Conservation (phyloP, 2,797 vertebrate species). For the Pseudomugil tenellus region DNA sequence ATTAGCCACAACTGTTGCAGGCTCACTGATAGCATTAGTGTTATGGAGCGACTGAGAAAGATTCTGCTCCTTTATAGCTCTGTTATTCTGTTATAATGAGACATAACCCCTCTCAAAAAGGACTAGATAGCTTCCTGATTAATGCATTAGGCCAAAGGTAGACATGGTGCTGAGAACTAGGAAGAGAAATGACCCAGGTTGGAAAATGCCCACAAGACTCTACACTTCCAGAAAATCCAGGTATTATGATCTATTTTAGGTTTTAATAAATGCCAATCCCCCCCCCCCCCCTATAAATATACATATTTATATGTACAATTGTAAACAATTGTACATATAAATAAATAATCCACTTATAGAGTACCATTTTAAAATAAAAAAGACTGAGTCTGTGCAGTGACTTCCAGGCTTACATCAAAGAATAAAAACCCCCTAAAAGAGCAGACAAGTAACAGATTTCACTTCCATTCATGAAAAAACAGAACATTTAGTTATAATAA, state of each 20-base stretch:
- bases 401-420: too few species aligned
- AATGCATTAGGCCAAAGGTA: conserved; percentile 41
- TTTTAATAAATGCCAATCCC: too few species aligned
- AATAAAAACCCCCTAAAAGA: too few species aligned
- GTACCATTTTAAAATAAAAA: not conserved
- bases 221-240: not conserved
- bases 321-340: not conserved
- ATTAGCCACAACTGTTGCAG: conserved; percentile 67
- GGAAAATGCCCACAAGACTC: conserved; percentile 11
- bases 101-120: conserved; percentile 60
- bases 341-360: not conserved
- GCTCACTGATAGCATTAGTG: conserved; percentile 65
- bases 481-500: too few species aligned
- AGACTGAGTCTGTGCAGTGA: not conserved
- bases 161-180: conserved; percentile 33
- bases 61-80: conserved; percentile 58
- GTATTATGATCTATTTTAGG: not conserved
- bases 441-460: too few species aligned
- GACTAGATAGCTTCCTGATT: conserved; percentile 53
- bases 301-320: too few species aligned
- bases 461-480: too few species aligned
- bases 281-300: too few species aligned
- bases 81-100: conserved; percentile 72
- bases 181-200: conserved; percentile 16
- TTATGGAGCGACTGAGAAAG: conserved; percentile 60